Conservation (phyloP, 2,113 vertebrate genomes). For the Physeter macrocephalus region DNA sequence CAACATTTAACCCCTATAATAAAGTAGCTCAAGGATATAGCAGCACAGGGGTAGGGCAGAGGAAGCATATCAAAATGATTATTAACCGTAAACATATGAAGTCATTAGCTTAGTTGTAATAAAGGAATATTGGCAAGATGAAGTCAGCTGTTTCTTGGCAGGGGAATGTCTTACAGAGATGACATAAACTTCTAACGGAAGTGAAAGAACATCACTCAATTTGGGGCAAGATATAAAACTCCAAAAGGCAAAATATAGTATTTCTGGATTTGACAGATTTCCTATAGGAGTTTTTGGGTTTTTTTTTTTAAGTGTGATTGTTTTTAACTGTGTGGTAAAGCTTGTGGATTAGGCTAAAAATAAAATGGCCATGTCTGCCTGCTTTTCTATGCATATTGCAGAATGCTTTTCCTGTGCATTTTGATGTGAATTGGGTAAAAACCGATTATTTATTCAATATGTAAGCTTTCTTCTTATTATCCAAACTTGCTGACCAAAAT, state of each 20-base stretch:
- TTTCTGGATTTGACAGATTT: slow-evolving; percentile 31
- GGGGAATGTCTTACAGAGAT: not conserved
- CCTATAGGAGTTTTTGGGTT: not conserved
- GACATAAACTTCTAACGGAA: slow-evolving; percentile 1
- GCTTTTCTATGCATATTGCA: not conserved
- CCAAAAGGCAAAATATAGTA: not conserved
- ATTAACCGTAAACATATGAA: slow-evolving; percentile 17
- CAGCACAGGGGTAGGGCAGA: not conserved
- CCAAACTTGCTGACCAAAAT: not conserved
- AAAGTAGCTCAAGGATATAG: not conserved
- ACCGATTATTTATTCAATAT: not conserved
- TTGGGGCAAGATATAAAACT: not conserved
- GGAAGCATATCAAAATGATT: not conserved
- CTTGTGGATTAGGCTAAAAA: not conserved
- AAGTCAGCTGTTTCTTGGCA: slow-evolving; percentile 11
- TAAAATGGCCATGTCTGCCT: not conserved
- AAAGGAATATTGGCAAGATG: not conserved
- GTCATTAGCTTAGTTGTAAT: not conserved
- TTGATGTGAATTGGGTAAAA: not conserved
- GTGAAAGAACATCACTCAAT: not conserved
- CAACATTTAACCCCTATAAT: not conserved
- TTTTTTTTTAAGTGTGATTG: not conserved
- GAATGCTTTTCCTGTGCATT: not conserved
- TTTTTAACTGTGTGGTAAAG: not conserved
- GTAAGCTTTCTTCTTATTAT: not conserved